A percentile compares a stretch with the other conserved stretches of the same genome.
Conservation (phyloP, 2,113 vertebrate genomes). For the Nibea albiflora region DNA sequence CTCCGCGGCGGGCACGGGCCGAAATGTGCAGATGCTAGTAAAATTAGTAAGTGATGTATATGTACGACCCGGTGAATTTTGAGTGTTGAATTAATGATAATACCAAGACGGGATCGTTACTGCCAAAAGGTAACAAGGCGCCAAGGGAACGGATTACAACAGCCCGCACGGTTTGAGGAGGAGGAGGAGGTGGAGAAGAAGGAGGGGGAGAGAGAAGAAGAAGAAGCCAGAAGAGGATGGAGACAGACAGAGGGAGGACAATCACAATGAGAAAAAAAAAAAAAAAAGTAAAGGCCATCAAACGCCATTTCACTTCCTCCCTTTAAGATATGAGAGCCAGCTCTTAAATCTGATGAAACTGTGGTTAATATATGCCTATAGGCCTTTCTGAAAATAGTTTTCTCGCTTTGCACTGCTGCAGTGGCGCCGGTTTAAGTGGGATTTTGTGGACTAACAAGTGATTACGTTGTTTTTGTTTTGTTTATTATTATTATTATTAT, state of each 20-base stretch:
- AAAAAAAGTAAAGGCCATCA: conserved; percentile 15
- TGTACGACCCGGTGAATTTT: conserved; percentile 85
- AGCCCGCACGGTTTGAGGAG: conserved; percentile 59
- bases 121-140: conserved; percentile 96
- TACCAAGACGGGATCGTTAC: conserved; percentile 79
- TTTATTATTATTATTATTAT: not conserved
- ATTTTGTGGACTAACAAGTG: conserved; percentile 33
- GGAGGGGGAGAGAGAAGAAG: not conserved
- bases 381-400: conserved; percentile 13
- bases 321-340: not conserved
- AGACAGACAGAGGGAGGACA: conserved; percentile 71
- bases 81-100: conserved; percentile 94
- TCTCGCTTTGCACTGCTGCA: conserved; percentile 60
- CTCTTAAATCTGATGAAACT: conserved; percentile 36
- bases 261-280: conserved; percentile 74
- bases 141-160: conserved; percentile 95
- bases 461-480: conserved; percentile 10
- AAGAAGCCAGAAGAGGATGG: conserved; percentile 65
- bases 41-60: conserved; percentile 94
- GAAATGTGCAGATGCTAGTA: conserved; percentile 86
- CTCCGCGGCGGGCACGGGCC: conserved; percentile 73
- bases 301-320: conserved; percentile 26
- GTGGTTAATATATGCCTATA: conserved; percentile 53
- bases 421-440: conserved; percentile 28
- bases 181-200: conserved; percentile 10